Evolutionary conservation across 2,113 vertebrate genomes (phyloP).

Genomic region (Enhydra lutris): DNA sequence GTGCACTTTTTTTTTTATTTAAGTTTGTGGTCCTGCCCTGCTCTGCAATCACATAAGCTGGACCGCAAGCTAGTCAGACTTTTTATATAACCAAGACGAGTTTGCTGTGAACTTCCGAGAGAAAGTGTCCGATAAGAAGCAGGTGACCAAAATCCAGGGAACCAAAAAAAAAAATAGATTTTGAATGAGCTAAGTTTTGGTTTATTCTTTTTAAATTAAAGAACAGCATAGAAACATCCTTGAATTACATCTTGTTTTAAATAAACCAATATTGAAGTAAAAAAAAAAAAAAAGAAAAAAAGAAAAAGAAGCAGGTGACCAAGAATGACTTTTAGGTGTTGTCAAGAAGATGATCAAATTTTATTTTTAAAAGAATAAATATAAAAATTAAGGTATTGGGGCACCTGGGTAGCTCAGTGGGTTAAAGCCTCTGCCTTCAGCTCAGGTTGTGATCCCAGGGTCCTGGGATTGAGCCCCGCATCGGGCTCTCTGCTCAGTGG

Average conservation of each 20-base stretch:
- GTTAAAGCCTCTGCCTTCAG: too few relatives aligned
- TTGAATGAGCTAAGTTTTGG: background rate
- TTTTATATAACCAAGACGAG: background rate
- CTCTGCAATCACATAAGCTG: background rate
- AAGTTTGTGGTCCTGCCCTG: background rate
- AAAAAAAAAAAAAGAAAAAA: background rate
- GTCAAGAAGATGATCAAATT: background rate
- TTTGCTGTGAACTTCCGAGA: background rate
- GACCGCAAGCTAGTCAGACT: background rate
- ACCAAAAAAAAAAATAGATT: background rate
- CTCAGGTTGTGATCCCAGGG: too few relatives aligned
- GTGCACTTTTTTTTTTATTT: background rate
- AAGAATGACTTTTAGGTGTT: background rate
- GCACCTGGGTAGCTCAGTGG: too few relatives aligned
- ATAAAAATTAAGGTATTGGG: background rate
- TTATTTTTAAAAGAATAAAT: background rate
- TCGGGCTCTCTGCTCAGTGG: too few relatives aligned
- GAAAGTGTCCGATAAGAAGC: background rate
- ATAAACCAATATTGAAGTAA: background rate
- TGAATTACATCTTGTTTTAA: background rate
- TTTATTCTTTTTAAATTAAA: background rate
- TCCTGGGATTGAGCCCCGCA: too few relatives aligned
- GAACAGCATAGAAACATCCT: background rate
- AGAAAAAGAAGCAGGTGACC: background rate
- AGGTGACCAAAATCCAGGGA: background rate